Conservation (phyloP, 2,797 vertebrate genomes). For the Macropus fuliginosus region DNA sequence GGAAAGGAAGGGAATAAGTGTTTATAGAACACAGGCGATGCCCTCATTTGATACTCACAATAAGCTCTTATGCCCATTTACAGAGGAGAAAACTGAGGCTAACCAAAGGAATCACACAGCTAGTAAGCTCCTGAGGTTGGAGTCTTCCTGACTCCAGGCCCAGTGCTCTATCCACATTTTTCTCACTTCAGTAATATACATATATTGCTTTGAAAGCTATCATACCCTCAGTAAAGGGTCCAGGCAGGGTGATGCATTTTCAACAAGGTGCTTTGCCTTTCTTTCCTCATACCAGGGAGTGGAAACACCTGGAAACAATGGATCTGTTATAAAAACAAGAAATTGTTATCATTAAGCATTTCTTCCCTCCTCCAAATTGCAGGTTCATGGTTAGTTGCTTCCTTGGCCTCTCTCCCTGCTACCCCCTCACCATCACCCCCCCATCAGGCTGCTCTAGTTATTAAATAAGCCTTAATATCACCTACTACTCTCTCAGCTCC, state of each 20-base stretch:
- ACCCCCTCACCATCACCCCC: too few relatives aligned
- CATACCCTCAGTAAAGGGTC: neutral
- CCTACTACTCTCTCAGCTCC: constrained; percentile 41
- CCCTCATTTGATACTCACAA: neutral
- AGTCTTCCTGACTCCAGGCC: neutral
- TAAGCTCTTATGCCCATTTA: neutral
- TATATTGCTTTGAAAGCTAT: neutral
- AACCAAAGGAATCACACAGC: neutral
- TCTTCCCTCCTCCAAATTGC: neutral
- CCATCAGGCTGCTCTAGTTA: constrained; percentile 54
- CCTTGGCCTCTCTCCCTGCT: neutral
- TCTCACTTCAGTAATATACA: neutral
- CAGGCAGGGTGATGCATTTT: neutral
- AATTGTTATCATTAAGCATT: neutral
- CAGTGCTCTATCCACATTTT: neutral
- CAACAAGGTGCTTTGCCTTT: neutral
- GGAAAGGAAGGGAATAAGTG: neutral
- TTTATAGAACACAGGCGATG: neutral
- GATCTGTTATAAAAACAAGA: neutral
- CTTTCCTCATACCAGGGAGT: neutral
- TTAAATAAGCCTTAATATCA: constrained; percentile 69
- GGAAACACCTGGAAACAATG: neutral
- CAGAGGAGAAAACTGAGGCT: neutral
- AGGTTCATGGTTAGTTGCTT: neutral
- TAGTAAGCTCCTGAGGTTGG: neutral